phyloP scores from a whole-genome alignment of 2,797 vertebrate genomes.

The Gobio occitaniae region DNA sequence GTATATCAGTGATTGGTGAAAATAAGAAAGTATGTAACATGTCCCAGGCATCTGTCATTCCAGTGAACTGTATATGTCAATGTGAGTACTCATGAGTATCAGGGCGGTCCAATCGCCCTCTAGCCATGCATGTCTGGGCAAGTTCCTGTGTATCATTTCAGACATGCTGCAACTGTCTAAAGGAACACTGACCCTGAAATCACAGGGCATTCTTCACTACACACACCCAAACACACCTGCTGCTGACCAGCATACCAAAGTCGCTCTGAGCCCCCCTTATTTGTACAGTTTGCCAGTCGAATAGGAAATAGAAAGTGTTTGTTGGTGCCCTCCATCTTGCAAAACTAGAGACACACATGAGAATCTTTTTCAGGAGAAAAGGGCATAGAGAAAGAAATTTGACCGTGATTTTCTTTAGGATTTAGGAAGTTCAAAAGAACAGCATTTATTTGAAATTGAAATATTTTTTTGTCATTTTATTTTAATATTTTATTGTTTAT shows the following conservation, averaged over 20 bases:
- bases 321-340: neutral
- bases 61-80: slow-evolving; percentile 23
- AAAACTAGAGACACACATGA: neutral
- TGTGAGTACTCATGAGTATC: slow-evolving; percentile 9
- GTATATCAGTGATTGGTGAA: neutral
- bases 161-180: slow-evolving; percentile 39
- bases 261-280: neutral
- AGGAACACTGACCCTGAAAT: slow-evolving; percentile 53
- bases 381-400: neutral
- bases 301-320: slow-evolving; percentile 1
- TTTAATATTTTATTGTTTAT: too few relatives aligned
- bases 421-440: neutral
- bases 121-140: slow-evolving; percentile 56
- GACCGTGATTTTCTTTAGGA: neutral
- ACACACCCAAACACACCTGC: slow-evolving; percentile 61
- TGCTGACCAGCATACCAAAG: slow-evolving; percentile 43
- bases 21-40: slow-evolving; percentile 12
- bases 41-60: slow-evolving; percentile 11
- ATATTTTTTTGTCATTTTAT: neutral
- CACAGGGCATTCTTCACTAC: slow-evolving; percentile 61
- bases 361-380: neutral
- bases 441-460: neutral
- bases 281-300: neutral
- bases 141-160: slow-evolving; percentile 50
- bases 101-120: neutral